Evolutionary conservation across 2,113 vertebrate species (phyloP), one percentile per base, ranked within the genome.

Genomic region (Cryptotis parvus): DNA sequence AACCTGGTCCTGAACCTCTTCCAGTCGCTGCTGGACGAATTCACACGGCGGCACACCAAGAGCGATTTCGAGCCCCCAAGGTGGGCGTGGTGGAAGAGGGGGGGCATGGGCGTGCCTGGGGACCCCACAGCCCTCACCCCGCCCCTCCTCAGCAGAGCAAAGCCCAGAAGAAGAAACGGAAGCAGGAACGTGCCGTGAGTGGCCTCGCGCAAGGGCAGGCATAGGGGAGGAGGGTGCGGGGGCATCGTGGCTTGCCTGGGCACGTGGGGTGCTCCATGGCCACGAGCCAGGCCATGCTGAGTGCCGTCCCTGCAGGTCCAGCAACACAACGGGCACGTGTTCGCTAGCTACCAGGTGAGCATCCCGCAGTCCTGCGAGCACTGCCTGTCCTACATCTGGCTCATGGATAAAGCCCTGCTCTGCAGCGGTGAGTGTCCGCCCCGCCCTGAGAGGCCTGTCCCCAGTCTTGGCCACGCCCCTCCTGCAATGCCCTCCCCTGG

Each of bases 321-420:
- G 88, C 99, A 98, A 77, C 98, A 98, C 63, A 97, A 99, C 3
- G 99, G 99, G 52, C 99, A 99, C 0, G 97, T 98, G 61, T 99
- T 99, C 65, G 95, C 94, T 76, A 98, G 96, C 96, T 99, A 99
- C 96, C 99, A 99, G 96, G 99, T 99, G 94, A 99, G 97, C 98
- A 99, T 99, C 65, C 97, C 99, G 29, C 99, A 99, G 95, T 99
- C 99, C 0, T 99, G 99, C 85, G 99, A 99, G 89, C 99, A 99
- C 95, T 99, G 99, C 87, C 97, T 90, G 0, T 99, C 99, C 83
- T 99, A 98, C 96, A 99, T 99, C 97, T 99, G 99, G 99, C 99
- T 98, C 87, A 99, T 99, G 99, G 99, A 99, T 91, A 99, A 99
- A 89, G 99, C 99, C 83, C 98, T 98, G 95, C 98, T 99, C 96